These are phyloP conservation scores for Mus minutoides DNA, from an alignment of 2,797 vertebrate genomes.

Conservation along the genomic window DNA sequence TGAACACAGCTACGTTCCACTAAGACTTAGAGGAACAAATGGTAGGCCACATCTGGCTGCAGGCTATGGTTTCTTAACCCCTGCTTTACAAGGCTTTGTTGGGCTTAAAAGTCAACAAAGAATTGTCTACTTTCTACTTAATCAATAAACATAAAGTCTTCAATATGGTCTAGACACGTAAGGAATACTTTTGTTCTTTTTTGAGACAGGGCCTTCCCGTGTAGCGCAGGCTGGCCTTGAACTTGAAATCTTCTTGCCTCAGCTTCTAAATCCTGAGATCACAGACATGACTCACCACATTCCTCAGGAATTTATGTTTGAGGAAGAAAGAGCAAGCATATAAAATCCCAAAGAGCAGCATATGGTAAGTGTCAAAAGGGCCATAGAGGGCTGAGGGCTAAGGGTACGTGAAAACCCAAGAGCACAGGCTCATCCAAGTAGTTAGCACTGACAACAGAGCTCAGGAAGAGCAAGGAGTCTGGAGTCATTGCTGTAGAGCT, in stretches of 20 bases:
- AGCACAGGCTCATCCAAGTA: not conserved
- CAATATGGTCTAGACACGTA: not conserved
- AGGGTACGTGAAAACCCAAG: not conserved
- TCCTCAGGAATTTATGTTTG: conserved; percentile 26
- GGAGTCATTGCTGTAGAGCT: not conserved
- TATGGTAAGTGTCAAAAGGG: not conserved
- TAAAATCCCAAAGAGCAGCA: conserved; percentile 52
- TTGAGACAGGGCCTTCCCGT: not conserved
- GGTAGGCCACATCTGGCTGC: not conserved
- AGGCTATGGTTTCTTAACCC: not conserved
- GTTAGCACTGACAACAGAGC: not conserved
- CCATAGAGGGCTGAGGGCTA: not conserved
- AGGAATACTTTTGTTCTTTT: conserved; percentile 5
- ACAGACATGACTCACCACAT: not conserved
- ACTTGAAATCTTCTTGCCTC: not conserved
- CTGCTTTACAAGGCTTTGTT: conserved; percentile 28
- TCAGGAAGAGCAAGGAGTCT: conserved; percentile 26
- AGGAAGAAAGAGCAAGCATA: conserved; percentile 23
- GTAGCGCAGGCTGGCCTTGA: not conserved
- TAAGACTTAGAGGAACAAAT: conserved; percentile 13
- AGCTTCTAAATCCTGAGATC: not conserved
- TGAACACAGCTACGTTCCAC: not conserved
- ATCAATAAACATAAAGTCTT: conserved; percentile 43
- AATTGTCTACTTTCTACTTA: conserved; percentile 30
- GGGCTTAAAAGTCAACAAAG: conserved; percentile 49